A percentile compares a stretch with the other conserved stretches of the same genome.
Evolutionary conservation across 2,797 vertebrate genomes (phyloP).

Genomic region (Etheostoma perlongum): DNA sequence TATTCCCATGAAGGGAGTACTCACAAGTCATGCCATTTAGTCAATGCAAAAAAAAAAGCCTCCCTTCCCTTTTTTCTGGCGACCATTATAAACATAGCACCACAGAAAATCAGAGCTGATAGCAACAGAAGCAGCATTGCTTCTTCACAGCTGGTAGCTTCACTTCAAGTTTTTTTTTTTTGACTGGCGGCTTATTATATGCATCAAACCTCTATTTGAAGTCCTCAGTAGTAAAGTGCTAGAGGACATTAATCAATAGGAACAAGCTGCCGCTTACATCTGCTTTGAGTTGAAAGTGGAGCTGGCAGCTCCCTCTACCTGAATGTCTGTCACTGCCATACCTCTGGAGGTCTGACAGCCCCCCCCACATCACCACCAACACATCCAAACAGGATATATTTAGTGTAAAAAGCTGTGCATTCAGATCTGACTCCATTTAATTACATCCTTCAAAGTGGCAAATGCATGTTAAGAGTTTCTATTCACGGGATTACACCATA

Average conservation of each 20-base stretch:
- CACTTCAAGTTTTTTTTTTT: conserved; percentile 6
- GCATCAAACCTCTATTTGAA: conserved; percentile 69
- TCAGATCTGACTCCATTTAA: conserved; percentile 67
- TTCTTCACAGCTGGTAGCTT: conserved; percentile 18
- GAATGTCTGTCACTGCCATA: conserved; percentile 64
- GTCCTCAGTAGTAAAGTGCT: conserved; percentile 61
- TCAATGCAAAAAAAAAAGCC: neutral
- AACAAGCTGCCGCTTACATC: conserved; percentile 69
- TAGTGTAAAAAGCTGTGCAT: conserved; percentile 63
- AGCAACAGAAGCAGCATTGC: conserved; percentile 16
- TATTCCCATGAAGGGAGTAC: neutral
- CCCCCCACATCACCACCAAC: conserved; percentile 10
- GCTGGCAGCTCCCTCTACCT: conserved; percentile 63
- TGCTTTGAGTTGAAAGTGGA: conserved; percentile 55
- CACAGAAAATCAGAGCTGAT: conserved; percentile 29
- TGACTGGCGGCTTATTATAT: conserved; percentile 53
- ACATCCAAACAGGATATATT: conserved; percentile 69
- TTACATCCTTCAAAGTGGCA: conserved; percentile 71
- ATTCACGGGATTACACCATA: conserved; percentile 43
- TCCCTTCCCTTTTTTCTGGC: neutral
- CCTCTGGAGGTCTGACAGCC: conserved; percentile 53
- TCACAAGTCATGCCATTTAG: conserved; percentile 12
- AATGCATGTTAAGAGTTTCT: conserved; percentile 57
- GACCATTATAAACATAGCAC: conserved; percentile 14
- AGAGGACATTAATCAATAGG: conserved; percentile 74